A percentile compares a stretch with the other conserved stretches of the same genome.
Conservation (phyloP, 2,888 invertebrate species). For the Alloscopus bannaensis region DNA sequence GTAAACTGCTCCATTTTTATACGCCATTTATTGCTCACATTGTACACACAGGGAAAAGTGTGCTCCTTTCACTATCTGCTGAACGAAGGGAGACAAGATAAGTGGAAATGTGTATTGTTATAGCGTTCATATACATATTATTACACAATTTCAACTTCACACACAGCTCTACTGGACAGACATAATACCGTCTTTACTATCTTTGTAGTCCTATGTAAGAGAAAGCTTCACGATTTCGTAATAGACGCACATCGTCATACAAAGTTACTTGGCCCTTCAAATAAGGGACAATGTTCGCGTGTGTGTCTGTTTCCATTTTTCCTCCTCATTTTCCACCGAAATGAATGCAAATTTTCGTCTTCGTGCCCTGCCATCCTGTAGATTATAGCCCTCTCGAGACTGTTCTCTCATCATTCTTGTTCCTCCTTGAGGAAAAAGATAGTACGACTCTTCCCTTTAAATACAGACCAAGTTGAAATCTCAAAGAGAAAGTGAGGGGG, state of each 20-base stretch:
- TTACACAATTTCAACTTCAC: conserved; percentile 1
- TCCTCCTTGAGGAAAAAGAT: conserved; percentile 40
- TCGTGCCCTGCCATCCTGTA: conserved; percentile 46
- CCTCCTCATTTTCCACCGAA: conserved; percentile 45
- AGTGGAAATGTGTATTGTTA: conserved; percentile 14
- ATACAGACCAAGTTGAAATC: conserved; percentile 47
- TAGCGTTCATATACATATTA: conserved; percentile 14
- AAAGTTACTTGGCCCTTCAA: neutral
- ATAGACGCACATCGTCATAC: too few relatives aligned
- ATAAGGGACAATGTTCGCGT: neutral
- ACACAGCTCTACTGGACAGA: too few relatives aligned
- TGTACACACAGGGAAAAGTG: neutral
- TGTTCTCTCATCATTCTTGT: conserved; percentile 51
- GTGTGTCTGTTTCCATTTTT: conserved; percentile 21
- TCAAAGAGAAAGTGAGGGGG: conserved; percentile 4
- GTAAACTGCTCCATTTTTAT: too few relatives aligned
- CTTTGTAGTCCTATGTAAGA: too few relatives aligned
- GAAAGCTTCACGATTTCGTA: too few relatives aligned
- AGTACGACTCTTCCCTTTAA: conserved; percentile 49
- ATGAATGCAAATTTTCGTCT: conserved; percentile 59
- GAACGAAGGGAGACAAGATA: neutral
- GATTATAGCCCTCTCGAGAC: conserved; percentile 57
- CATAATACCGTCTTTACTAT: too few relatives aligned
- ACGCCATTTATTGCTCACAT: too few relatives aligned
- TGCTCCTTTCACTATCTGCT: conserved; percentile 10